Percentiles rank a stretch among this genome's conserved stretches.
Conservation (phyloP, 2,113 vertebrate genomes). For the Lontra canadensis region DNA sequence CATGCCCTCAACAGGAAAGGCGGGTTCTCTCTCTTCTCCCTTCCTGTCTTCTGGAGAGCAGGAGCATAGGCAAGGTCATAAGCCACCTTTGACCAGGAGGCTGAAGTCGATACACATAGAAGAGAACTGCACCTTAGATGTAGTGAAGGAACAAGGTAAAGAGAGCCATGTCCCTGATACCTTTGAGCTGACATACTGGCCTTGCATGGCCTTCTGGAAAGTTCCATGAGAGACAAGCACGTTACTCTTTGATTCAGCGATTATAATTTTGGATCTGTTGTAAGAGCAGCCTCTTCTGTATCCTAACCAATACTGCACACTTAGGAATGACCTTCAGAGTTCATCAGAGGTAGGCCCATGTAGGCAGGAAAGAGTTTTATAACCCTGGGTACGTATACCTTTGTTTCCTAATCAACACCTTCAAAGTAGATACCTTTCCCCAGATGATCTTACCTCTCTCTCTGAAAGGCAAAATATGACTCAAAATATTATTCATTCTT, state of each 20-base stretch:
- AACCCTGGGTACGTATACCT: neutral
- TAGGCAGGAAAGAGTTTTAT: neutral
- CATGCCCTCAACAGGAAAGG: neutral
- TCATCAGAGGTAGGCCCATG: neutral
- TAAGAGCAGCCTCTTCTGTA: neutral
- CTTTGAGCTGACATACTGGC: neutral
- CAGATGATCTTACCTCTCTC: neutral
- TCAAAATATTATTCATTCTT: neutral
- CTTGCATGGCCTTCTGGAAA: neutral
- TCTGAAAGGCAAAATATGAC: neutral
- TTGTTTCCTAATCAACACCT: neutral
- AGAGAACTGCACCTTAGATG: too few relatives aligned
- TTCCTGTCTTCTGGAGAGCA: neutral
- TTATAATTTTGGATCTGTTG: neutral
- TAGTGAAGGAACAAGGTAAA: neutral
- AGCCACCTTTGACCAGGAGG: neutral
- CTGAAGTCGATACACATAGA: accelerated
- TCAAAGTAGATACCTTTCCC: neutral
- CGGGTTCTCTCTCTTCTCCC: neutral
- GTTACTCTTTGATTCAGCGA: neutral
- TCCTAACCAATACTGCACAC: neutral
- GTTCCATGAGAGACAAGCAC: neutral
- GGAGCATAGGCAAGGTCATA: accelerated
- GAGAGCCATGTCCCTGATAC: neutral
- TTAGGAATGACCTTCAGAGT: neutral